A percentile compares a stretch with the other conserved stretches of the same genome.
These are phyloP conservation scores for Peromyscus leucopus DNA, from an alignment of 2,113 vertebrate genomes.

Conservation along the genomic window DNA sequence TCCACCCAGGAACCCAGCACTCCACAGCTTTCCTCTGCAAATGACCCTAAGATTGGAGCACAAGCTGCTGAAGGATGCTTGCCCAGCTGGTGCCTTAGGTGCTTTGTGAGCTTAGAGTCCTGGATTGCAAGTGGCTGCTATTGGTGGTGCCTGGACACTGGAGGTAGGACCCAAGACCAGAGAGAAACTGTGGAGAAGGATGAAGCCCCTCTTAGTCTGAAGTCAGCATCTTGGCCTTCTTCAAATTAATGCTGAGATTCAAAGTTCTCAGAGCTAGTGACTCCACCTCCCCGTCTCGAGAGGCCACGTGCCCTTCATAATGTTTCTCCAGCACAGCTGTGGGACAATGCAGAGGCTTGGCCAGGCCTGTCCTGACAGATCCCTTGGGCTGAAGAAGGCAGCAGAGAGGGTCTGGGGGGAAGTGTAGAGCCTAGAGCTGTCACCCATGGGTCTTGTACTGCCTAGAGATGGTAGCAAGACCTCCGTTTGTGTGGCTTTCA, in stretches of 20 bases:
- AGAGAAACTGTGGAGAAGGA: neutral
- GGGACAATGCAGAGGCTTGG: neutral
- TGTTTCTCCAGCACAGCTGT: neutral
- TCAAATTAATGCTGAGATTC: neutral
- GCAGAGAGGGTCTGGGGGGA: neutral
- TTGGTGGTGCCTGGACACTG: accelerated
- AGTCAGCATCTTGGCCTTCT: neutral
- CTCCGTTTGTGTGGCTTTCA: neutral
- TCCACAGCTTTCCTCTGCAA: neutral
- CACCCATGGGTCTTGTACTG: neutral
- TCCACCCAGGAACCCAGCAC: neutral
- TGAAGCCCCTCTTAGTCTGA: neutral
- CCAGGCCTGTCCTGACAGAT: neutral
- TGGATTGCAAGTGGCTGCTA: neutral
- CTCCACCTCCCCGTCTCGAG: neutral
- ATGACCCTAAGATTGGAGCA: accelerated
- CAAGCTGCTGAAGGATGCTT: neutral
- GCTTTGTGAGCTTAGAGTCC: neutral
- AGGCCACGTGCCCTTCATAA: too few species aligned
- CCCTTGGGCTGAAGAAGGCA: neutral
- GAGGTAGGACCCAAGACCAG: neutral
- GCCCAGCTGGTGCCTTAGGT: neutral
- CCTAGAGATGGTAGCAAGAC: neutral
- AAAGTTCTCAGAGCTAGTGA: neutral
- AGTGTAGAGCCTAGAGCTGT: neutral